Evolutionary conservation across 2,113 vertebrate genomes (phyloP).

Genomic region (Macquaria ambigua): DNA sequence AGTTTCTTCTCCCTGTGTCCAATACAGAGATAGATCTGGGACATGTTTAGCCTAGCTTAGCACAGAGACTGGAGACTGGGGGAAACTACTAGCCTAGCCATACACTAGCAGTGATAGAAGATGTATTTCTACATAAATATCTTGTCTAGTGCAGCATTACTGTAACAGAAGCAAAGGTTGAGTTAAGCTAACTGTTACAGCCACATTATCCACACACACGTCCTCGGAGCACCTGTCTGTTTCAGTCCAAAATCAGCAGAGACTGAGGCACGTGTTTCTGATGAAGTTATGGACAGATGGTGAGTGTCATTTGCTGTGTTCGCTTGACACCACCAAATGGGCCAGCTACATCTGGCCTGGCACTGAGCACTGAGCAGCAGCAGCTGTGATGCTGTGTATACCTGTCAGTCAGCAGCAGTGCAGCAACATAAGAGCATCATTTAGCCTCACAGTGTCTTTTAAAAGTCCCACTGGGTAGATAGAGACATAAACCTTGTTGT

Average conservation of each 20-base stretch:
- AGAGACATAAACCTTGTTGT: constrained; percentile 44
- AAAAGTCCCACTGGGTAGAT: constrained; percentile 57
- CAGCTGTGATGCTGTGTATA: constrained; percentile 80
- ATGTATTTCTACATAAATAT: neutral
- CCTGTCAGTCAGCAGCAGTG: constrained; percentile 66
- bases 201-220: neutral
- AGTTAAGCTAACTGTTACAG: neutral
- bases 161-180: neutral
- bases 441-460: constrained; percentile 67
- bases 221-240: constrained; percentile 21
- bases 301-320: constrained; percentile 81
- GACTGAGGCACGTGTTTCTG: constrained; percentile 75
- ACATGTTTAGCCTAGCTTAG: neutral
- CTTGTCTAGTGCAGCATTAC: neutral
- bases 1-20: neutral
- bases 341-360: constrained; percentile 87
- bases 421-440: constrained; percentile 66
- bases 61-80: neutral
- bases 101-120: neutral
- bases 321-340: constrained; percentile 84
- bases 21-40: neutral
- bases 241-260: constrained; percentile 59
- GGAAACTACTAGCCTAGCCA: neutral
- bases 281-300: constrained; percentile 88
- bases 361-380: constrained; percentile 71